A percentile compares a stretch with the other conserved stretches of the same genome.
Evolutionary conservation across 2,113 vertebrate species (phyloP).

Genomic region (Mugil cephalus): DNA sequence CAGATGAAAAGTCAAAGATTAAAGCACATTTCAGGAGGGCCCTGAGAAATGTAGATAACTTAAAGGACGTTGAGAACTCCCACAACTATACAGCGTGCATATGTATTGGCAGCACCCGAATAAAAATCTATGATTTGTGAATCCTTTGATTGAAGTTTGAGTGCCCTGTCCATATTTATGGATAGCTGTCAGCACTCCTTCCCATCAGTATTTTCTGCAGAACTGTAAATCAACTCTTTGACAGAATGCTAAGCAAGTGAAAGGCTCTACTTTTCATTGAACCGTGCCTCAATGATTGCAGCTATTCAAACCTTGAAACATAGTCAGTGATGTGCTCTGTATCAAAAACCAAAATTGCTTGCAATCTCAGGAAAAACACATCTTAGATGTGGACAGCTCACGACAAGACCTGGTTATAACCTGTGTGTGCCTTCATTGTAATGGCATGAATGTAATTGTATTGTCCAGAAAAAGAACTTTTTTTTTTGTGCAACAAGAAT

Average conservation of each 20-base stretch:
- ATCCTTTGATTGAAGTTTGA: constrained; percentile 69
- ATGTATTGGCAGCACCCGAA: constrained; percentile 48
- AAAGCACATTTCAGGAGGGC: constrained; percentile 19
- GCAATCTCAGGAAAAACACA: too few species aligned
- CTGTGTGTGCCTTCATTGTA: too few species aligned
- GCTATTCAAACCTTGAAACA: constrained; percentile 22
- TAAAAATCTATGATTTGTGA: constrained; percentile 66
- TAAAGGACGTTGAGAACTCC: constrained; percentile 5
- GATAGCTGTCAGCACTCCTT: constrained; percentile 54
- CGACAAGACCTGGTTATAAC: too few species aligned
- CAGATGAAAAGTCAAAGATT: constrained; percentile 26
- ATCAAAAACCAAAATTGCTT: background rate
- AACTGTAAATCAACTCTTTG: constrained; percentile 69
- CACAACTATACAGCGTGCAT: constrained; percentile 17
- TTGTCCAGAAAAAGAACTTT: too few species aligned
- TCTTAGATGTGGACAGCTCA: too few species aligned
- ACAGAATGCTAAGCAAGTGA: constrained; percentile 63
- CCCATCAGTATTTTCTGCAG: constrained; percentile 43
- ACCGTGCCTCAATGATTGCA: constrained; percentile 24
- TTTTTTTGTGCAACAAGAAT: too few species aligned
- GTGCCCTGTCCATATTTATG: constrained; percentile 67
- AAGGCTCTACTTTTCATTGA: constrained; percentile 38
- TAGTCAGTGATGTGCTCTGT: background rate
- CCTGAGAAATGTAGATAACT: constrained; percentile 31
- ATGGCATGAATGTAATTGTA: too few species aligned